Percentiles rank a stretch among this genome's conserved stretches.
These are phyloP conservation scores for Neoarius graeffei DNA, from an alignment of 2,113 vertebrate genomes.

Conservation along the genomic window DNA sequence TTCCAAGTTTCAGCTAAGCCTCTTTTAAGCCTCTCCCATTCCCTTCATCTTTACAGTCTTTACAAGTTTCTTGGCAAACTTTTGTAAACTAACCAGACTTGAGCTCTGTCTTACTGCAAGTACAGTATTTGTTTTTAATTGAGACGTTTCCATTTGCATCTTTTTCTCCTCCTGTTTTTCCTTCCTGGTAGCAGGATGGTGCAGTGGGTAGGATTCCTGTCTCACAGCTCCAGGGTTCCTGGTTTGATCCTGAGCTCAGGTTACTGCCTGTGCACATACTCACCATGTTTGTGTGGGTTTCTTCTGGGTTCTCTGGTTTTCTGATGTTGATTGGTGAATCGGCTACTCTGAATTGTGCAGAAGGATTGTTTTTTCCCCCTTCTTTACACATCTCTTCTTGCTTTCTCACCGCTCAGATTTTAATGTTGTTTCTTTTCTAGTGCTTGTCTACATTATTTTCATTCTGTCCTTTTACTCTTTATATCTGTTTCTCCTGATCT, in stretches of 20 bases:
- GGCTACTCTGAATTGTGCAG: neutral
- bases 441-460: conserved; percentile 44
- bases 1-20: conserved; percentile 27
- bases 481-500: conserved; percentile 32
- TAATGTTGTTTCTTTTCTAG: conserved; percentile 38
- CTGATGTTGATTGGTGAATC: neutral
- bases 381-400: neutral
- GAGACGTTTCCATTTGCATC: conserved; percentile 62
- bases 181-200: neutral
- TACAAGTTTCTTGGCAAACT: conserved; percentile 50
- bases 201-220: neutral
- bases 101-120: neutral
- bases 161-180: neutral
- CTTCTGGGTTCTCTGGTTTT: neutral
- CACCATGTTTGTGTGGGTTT: neutral
- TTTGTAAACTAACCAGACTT: conserved; percentile 50
- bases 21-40: conserved; percentile 36
- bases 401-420: neutral
- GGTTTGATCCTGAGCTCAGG: neutral
- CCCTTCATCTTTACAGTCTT: neutral
- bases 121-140: conserved; percentile 57
- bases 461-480: neutral
- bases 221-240: neutral
- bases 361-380: neutral
- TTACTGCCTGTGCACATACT: neutral